phyloP scores from a whole-genome alignment of 1,140 invertebrate genomes.

The Diploscapter pachys region DNA sequence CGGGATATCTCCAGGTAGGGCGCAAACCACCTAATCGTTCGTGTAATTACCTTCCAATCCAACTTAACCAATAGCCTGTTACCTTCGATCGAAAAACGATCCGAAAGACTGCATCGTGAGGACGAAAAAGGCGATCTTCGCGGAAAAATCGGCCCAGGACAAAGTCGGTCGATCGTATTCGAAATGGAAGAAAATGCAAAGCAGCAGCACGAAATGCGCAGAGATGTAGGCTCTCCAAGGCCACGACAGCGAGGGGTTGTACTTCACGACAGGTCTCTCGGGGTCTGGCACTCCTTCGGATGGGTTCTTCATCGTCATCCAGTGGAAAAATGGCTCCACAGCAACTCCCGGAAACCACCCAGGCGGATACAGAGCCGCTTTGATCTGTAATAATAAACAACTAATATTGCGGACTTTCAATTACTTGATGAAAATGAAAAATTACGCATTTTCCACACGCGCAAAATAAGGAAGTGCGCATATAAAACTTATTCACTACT shows the following conservation, averaged over 20 bases:
- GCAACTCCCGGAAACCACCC: constrained; percentile 52
- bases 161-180: constrained; percentile 53
- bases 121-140: constrained; percentile 56
- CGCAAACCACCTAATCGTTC: constrained; percentile 46
- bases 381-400: constrained; percentile 10
- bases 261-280: constrained; percentile 46
- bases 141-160: constrained; percentile 43
- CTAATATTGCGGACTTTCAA: too few relatives aligned
- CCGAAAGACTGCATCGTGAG: constrained; percentile 55
- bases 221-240: constrained; percentile 49
- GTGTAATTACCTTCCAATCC: background rate
- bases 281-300: constrained; percentile 50
- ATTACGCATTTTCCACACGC: too few relatives aligned
- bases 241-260: constrained; percentile 44
- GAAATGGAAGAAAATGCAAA: constrained; percentile 57
- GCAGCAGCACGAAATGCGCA: constrained; percentile 50
- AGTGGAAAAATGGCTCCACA: constrained; percentile 52
- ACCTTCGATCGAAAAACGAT: constrained; percentile 54
- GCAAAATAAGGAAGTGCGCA: too few relatives aligned
- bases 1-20: constrained; percentile 49
- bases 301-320: constrained; percentile 45
- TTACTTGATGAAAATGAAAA: too few relatives aligned
- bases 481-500: background rate
- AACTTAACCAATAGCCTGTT: constrained; percentile 24
- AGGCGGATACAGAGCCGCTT: constrained; percentile 52